phyloP scores from a whole-genome alignment of 1,140 invertebrate genomes.

The Rhopalosiphum padi region DNA sequence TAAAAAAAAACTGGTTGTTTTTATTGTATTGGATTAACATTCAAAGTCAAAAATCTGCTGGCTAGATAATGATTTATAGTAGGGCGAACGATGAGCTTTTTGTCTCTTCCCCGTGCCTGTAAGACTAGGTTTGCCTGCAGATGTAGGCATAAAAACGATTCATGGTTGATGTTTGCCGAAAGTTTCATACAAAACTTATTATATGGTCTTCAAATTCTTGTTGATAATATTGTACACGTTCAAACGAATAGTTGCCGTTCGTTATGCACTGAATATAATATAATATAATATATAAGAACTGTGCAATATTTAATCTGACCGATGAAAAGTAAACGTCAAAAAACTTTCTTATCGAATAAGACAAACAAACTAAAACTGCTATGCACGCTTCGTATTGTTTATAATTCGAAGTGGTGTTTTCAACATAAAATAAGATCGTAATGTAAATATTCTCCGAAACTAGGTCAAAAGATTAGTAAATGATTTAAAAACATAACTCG shows the following conservation, averaged over 20 bases:
- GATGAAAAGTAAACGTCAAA: constrained; percentile 24
- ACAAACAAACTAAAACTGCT: constrained; percentile 16
- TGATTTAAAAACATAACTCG: neutral
- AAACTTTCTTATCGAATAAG: neutral
- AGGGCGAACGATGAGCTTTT: neutral
- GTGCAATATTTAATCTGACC: constrained; percentile 12
- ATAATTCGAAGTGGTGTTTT: neutral
- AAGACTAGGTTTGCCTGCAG: neutral
- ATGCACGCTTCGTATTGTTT: neutral
- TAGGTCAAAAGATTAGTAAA: neutral
- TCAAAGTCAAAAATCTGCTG: neutral
- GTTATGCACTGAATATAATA: neutral
- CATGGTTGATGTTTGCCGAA: neutral
- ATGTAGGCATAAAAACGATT: neutral
- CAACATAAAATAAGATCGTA: neutral
- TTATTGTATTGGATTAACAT: neutral
- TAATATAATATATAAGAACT: neutral
- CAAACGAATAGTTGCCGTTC: neutral
- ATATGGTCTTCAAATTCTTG: neutral
- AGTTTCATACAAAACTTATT: neutral
- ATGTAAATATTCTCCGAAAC: neutral
- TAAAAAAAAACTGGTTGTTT: too few species aligned
- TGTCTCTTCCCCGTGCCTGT: neutral
- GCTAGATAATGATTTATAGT: neutral
- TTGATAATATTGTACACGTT: neutral